Evolutionary conservation across 2,113 vertebrate species (phyloP).

Genomic region (Atherinomorus stipes): DNA sequence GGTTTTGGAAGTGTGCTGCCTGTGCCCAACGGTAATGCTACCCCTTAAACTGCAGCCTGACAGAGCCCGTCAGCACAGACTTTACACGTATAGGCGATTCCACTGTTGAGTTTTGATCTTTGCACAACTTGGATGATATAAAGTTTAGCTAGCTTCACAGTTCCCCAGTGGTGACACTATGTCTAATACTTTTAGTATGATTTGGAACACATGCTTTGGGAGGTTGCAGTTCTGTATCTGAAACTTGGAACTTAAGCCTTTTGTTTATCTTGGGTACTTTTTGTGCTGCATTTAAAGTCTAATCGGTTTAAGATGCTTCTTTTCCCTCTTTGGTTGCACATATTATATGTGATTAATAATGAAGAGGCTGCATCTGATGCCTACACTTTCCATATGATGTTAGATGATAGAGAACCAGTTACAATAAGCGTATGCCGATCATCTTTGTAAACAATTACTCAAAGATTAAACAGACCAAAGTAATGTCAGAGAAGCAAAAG

Average conservation of each 20-base stretch:
- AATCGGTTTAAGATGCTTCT: neutral
- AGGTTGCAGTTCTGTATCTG: neutral
- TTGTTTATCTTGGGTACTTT: neutral
- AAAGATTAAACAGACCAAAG: too few relatives aligned
- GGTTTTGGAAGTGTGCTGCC: slow-evolving; percentile 10
- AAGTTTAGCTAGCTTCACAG: slow-evolving; percentile 23
- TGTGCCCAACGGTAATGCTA: neutral
- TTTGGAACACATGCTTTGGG: neutral
- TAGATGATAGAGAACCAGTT: too few relatives aligned
- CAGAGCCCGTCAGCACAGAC: neutral
- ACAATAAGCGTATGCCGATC: too few relatives aligned
- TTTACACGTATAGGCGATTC: neutral
- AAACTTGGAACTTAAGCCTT: neutral
- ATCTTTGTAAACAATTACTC: too few relatives aligned
- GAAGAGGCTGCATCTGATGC: neutral
- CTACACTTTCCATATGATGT: too few relatives aligned
- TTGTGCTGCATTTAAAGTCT: neutral
- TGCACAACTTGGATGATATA: slow-evolving; percentile 20
- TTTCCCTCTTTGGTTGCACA: neutral
- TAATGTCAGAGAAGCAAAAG: too few relatives aligned
- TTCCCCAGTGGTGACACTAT: slow-evolving; percentile 12
- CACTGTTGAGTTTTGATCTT: slow-evolving; percentile 14
- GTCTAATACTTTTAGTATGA: slow-evolving; percentile 20
- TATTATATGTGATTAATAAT: neutral
- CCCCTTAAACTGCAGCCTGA: too few relatives aligned